Conservation (phyloP, 2,888 invertebrate genomes). For the Argynnis bischoffii region DNA sequence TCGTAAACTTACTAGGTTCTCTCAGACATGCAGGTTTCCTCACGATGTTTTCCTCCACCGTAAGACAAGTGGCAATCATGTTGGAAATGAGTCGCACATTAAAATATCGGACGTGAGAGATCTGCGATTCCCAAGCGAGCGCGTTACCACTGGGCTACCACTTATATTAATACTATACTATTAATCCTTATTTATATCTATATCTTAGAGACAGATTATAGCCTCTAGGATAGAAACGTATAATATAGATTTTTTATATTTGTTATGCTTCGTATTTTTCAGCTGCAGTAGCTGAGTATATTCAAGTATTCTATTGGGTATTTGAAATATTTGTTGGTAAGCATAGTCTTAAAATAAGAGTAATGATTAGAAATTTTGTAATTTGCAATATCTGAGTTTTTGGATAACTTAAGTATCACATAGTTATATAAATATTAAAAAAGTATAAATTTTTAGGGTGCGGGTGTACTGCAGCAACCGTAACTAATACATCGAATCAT, state of each 20-base stretch:
- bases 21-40: too few relatives aligned
- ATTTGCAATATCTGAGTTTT: too few relatives aligned
- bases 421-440: background rate
- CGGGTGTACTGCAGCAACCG: conserved; percentile 61
- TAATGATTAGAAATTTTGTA: background rate
- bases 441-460: conserved; percentile 51
- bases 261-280: conserved; percentile 38
- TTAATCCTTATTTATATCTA: too few relatives aligned
- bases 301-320: conserved; percentile 66
- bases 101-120: too few relatives aligned
- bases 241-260: background rate
- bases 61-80: too few relatives aligned
- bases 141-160: too few relatives aligned
- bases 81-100: too few relatives aligned
- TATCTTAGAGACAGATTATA: too few relatives aligned
- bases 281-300: conserved; percentile 65
- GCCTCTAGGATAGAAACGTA: background rate
- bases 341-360: conserved; percentile 24
- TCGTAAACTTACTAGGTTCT: too few relatives aligned
- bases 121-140: too few relatives aligned
- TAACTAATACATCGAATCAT: conserved; percentile 52
- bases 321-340: conserved; percentile 71
- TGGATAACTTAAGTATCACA: background rate
- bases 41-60: too few relatives aligned
- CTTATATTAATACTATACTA: too few relatives aligned